phyloP scores from a whole-genome alignment of 2,797 vertebrate species.

The Ambastaia sidthimunki region DNA sequence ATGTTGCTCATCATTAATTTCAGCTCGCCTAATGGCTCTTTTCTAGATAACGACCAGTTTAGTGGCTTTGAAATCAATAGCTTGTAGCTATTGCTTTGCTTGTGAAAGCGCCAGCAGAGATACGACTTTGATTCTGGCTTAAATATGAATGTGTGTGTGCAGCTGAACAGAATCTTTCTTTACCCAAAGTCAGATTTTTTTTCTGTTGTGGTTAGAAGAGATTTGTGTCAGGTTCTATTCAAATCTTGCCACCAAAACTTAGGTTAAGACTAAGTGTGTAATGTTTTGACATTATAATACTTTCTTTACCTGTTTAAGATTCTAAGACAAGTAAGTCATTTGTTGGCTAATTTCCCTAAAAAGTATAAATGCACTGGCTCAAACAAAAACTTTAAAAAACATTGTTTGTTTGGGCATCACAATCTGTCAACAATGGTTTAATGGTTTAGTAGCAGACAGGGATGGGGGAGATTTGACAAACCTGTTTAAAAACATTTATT shows the following conservation, averaged over 20 bases:
- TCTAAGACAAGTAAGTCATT: neutral
- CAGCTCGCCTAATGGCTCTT: conserved; percentile 63
- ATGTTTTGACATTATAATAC: neutral
- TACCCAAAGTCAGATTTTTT: conserved; percentile 32
- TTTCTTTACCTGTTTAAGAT: neutral
- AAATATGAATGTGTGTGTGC: conserved; percentile 14
- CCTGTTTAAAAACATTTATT: neutral
- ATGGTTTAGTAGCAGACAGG: neutral
- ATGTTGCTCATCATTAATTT: conserved; percentile 69
- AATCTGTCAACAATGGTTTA: neutral
- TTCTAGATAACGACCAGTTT: conserved; percentile 65
- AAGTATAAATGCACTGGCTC: neutral
- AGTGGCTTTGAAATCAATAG: conserved; percentile 68
- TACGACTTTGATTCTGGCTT: conserved; percentile 41
- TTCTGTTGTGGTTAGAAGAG: conserved; percentile 35
- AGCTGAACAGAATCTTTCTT: conserved; percentile 21
- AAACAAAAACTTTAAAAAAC: too few species aligned
- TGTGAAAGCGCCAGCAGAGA: conserved; percentile 27
- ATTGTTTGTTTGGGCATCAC: too few species aligned
- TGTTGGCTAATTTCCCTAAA: neutral
- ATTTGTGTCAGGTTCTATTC: conserved; percentile 46
- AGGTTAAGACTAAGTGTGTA: neutral
- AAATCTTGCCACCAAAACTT: neutral
- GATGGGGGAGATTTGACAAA: neutral
- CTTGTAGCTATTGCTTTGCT: conserved; percentile 47